Evolutionary conservation across 2,113 vertebrate genomes (phyloP), one percentile per base, ranked within the genome.

Genomic region (Cariama cristata): DNA sequence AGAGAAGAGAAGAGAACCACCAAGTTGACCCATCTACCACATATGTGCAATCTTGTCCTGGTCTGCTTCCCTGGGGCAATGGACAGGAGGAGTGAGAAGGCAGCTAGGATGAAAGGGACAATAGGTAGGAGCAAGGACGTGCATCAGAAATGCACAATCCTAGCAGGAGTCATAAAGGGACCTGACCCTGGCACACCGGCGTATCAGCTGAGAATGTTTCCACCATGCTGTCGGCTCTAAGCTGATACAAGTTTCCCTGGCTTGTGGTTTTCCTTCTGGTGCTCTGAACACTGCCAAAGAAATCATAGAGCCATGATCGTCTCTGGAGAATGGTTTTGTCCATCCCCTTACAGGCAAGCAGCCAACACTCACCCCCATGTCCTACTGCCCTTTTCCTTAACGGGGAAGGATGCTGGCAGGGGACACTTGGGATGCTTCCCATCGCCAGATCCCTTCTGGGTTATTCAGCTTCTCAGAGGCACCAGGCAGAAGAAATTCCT

Each of bases 261-360:
- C 26, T 88, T 66, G 45, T 23, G 33, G 26, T 15, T 66, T 52
- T 58, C 12, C 18, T 22, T 58, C 26, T 62, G 71, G 12, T 58
- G 13, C 35, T 71, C 60, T 44, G 35, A 88, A 44, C 0, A 0
- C 35, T 58, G 33, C 17, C 56, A 62, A 58, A 86, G 75, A 81
- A 49, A 66, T 44, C 1, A 0, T 6, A 77, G 20, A 77, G 11
- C 26, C 12, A 6, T 5, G 3, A 18, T 8, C 13, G 7, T 16
- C 22, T 63, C 81, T 75, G 21, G 50, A 75, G 33, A 52, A 49
- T 26, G 18, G 32, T 58, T 96, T 79, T 66, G 35, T 66, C 30
- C 56, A 38, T 32, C 8, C 20, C 15, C 12, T 86, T 67, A 10
- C 1, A 1, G 12, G 12, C 27, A 75, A 75, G 28, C 14, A 82